A percentile compares a stretch with the other conserved stretches of the same genome.
Conservation (phyloP, 2,113 vertebrate genomes). For the Petromus typicus region DNA sequence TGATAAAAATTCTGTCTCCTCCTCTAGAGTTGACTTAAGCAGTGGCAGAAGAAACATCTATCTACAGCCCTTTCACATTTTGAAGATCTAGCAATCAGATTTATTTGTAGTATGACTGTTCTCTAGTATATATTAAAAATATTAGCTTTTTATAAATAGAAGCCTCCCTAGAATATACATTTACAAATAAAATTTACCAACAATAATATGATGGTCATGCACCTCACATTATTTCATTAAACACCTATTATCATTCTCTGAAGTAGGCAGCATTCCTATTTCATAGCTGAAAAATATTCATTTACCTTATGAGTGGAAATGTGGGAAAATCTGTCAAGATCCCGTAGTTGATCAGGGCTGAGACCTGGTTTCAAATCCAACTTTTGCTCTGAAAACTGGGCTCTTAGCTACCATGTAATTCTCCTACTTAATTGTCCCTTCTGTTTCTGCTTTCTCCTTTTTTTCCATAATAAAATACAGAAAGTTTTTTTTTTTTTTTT, state of each 20-base stretch:
- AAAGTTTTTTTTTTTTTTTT: neutral
- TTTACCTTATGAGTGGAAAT: neutral
- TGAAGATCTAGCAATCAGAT: constrained; percentile 1
- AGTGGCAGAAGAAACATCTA: neutral
- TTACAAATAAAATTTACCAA: neutral
- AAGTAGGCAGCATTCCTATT: neutral
- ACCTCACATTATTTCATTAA: neutral
- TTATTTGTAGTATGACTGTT: constrained; percentile 2
- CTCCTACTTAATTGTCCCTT: neutral
- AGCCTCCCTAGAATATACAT: neutral
- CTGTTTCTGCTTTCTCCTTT: neutral
- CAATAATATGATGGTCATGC: neutral
- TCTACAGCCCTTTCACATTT: neutral
- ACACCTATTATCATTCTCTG: neutral
- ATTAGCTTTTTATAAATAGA: constrained; percentile 4
- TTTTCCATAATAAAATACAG: neutral
- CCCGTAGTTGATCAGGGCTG: neutral
- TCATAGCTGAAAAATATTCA: neutral
- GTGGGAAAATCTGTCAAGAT: neutral
- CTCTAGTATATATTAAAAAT: constrained; percentile 18
- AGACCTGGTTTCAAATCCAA: neutral
- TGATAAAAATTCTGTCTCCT: constrained; percentile 18
- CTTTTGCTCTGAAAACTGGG: neutral
- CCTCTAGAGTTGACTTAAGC: neutral
- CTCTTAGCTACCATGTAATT: neutral